A percentile compares a stretch with the other conserved stretches of the same genome.
phyloP scores from a whole-genome alignment of 2,113 vertebrate genomes.

The Rhizomys pruinosus region DNA sequence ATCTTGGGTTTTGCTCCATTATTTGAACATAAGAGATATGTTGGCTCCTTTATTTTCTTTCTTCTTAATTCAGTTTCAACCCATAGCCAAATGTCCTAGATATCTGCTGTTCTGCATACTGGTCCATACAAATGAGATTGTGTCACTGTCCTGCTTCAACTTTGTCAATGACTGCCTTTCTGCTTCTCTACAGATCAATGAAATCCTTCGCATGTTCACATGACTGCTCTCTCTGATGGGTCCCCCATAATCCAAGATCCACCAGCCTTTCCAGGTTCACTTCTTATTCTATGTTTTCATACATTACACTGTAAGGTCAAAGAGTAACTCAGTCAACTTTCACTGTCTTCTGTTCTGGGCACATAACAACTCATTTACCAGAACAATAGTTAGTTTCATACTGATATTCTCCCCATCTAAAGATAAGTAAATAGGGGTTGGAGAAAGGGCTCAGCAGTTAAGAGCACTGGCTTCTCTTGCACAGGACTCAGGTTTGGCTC shows the following conservation, averaged over 20 bases:
- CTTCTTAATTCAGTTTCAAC: conserved; percentile 12
- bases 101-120: background rate
- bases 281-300: background rate
- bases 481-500: no score
- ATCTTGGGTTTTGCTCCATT: background rate
- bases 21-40: background rate
- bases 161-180: background rate
- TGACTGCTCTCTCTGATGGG: background rate
- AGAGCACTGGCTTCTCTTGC: no score
- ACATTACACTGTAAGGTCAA: background rate
- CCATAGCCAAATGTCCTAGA: background rate
- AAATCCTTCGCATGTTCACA: conserved; percentile 9
- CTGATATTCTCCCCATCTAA: background rate
- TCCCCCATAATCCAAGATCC: background rate
- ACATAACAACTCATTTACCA: conserved; percentile 1
- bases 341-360: background rate
- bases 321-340: background rate
- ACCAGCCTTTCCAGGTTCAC: background rate
- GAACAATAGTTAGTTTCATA: background rate
- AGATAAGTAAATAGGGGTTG: background rate
- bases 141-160: background rate
- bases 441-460: no score
- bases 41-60: background rate
- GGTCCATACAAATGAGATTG: background rate
- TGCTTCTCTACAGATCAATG: background rate